Conservation (phyloP, 2,113 vertebrate genomes). For the Tragelaphus imberbis region DNA sequence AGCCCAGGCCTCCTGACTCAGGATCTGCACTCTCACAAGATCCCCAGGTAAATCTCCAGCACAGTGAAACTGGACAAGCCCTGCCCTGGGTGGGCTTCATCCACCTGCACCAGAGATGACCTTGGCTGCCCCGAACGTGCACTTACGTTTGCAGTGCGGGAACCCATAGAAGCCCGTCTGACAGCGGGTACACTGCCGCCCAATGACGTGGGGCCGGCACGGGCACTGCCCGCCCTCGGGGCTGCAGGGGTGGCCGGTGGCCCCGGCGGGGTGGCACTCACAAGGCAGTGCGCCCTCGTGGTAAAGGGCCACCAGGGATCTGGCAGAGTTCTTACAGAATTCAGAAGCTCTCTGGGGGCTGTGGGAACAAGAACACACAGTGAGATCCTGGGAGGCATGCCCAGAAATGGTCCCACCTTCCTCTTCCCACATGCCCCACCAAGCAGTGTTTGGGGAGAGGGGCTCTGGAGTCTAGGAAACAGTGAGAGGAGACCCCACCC, state of each 20-base stretch:
- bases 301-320: slow-evolving; percentile 88
- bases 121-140: accelerated
- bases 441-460: background rate
- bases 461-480: background rate
- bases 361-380: slow-evolving; percentile 31
- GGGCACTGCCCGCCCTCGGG: slow-evolving; percentile 89
- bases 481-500: background rate
- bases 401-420: background rate
- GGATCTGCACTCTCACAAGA: background rate
- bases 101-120: background rate
- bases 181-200: slow-evolving; percentile 88
- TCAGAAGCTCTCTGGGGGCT: slow-evolving; percentile 81
- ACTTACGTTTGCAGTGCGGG: slow-evolving; percentile 91
- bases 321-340: slow-evolving; percentile 88
- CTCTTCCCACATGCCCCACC: background rate
- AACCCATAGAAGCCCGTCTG: slow-evolving; percentile 90
- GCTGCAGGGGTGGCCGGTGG: slow-evolving; percentile 77
- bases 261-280: slow-evolving; percentile 82
- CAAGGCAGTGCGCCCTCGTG: slow-evolving; percentile 90
- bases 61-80: background rate
- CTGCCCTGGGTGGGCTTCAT: background rate
- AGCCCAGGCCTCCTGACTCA: background rate
- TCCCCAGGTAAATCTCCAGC: background rate
- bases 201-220: slow-evolving; percentile 86
- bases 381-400: background rate